Evolutionary conservation across 2,797 vertebrate species (phyloP).

Genomic region (Gobio occitaniae): DNA sequence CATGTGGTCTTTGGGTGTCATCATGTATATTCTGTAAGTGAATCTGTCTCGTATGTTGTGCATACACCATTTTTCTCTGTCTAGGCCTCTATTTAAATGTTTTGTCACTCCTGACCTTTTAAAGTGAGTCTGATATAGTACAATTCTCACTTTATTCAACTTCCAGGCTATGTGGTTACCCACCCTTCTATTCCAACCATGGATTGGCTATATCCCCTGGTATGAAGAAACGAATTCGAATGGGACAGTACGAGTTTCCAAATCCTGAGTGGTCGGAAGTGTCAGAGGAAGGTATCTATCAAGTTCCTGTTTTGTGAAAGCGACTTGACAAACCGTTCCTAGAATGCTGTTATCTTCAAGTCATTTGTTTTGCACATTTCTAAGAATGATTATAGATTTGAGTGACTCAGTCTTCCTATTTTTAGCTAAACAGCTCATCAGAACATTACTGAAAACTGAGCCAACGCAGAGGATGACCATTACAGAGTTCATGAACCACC

Average conservation of each 20-base stretch:
- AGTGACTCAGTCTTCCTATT: slow-evolving; percentile 8
- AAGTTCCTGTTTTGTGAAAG: slow-evolving; percentile 12
- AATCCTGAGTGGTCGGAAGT: slow-evolving; percentile 97
- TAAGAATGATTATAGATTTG: slow-evolving; percentile 15
- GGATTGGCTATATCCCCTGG: slow-evolving; percentile 97
- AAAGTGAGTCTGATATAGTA: background rate
- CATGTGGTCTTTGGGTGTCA: slow-evolving; percentile 99
- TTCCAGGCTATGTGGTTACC: slow-evolving; percentile 92
- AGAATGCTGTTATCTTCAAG: slow-evolving; percentile 32
- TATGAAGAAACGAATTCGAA: slow-evolving; percentile 95
- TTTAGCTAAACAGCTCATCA: slow-evolving; percentile 93
- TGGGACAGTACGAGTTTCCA: slow-evolving; percentile 97
- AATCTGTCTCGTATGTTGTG: slow-evolving; percentile 28
- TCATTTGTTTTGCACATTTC: background rate
- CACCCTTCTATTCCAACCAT: slow-evolving; percentile 98
- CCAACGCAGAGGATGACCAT: slow-evolving; percentile 97
- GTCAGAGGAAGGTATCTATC: slow-evolving; percentile 90
- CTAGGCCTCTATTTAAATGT: background rate
- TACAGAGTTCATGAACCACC: slow-evolving; percentile 97
- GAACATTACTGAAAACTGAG: slow-evolving; percentile 94
- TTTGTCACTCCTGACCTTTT: background rate
- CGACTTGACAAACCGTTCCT: background rate
- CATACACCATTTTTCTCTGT: slow-evolving; percentile 5
- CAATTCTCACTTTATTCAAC: slow-evolving; percentile 9
- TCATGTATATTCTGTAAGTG: slow-evolving; percentile 99